Percentiles rank a stretch among this genome's conserved stretches.
These are phyloP conservation scores for Ia io DNA, from an alignment of 2,113 vertebrate genomes.

Conservation along the genomic window DNA sequence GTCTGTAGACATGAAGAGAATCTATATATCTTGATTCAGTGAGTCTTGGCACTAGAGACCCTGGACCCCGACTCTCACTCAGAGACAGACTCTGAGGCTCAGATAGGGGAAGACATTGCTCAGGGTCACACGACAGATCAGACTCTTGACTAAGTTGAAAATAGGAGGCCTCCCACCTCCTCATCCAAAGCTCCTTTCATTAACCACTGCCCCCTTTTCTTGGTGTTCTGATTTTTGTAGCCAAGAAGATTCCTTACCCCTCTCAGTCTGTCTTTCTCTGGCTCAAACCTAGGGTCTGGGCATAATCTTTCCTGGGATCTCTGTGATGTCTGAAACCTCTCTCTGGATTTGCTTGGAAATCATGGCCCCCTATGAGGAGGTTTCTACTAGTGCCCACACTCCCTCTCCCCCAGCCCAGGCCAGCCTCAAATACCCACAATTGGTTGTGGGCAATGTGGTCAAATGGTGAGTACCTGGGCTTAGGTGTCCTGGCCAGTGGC, in stretches of 20 bases:
- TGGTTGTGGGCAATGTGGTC: background rate
- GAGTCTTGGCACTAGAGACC: conserved; percentile 39
- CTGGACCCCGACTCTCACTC: background rate
- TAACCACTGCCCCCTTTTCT: background rate
- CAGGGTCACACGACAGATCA: background rate
- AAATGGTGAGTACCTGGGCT: background rate
- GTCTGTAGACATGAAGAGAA: conserved; percentile 55
- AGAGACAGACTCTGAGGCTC: background rate
- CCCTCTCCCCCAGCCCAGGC: background rate
- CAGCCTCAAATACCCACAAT: background rate
- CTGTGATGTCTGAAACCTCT: background rate
- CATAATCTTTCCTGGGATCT: background rate
- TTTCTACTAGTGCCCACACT: background rate
- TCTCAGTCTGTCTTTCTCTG: background rate
- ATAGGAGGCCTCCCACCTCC: background rate
- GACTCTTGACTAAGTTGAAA: background rate
- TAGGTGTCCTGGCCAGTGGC: background rate
- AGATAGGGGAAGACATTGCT: background rate
- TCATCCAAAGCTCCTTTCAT: background rate
- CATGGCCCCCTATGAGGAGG: background rate
- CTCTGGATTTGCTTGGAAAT: background rate
- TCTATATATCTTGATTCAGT: conserved; percentile 50
- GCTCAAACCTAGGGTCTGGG: background rate
- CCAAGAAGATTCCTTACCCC: background rate
- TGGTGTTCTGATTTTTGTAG: background rate